Evolutionary conservation across 2,113 vertebrate species (phyloP).

Genomic region (Tringa solitaria): DNA sequence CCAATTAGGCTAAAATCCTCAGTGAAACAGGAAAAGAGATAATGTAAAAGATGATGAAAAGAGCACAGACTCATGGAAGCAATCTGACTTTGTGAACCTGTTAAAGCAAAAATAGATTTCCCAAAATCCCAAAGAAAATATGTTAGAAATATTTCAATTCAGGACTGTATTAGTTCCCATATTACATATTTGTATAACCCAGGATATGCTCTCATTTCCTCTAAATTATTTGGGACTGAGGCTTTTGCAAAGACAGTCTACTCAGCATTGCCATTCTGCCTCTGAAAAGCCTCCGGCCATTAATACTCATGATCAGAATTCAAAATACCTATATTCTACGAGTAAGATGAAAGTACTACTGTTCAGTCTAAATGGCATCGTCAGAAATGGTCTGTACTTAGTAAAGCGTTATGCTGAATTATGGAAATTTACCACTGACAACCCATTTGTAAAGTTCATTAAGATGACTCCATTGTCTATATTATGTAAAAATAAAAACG

Average conservation of each 20-base stretch:
- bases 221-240: neutral
- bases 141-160: neutral
- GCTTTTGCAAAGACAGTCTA: neutral
- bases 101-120: neutral
- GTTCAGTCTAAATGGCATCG: neutral
- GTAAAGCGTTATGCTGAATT: neutral
- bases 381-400: neutral
- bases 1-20: neutral
- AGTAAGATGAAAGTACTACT: neutral
- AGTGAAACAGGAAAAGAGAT: neutral
- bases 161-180: neutral
- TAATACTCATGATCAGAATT: neutral
- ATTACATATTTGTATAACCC: neutral
- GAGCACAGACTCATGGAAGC: neutral
- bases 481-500: neutral
- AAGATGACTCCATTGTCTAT: neutral
- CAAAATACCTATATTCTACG: neutral
- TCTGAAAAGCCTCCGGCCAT: neutral
- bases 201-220: neutral
- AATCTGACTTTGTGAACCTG: neutral
- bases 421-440: neutral
- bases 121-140: neutral
- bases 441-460: neutral
- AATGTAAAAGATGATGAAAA: neutral
- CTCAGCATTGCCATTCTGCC: neutral